phyloP scores from a whole-genome alignment of 2,797 vertebrate species.

The Periophthalmus magnuspinnatus region DNA sequence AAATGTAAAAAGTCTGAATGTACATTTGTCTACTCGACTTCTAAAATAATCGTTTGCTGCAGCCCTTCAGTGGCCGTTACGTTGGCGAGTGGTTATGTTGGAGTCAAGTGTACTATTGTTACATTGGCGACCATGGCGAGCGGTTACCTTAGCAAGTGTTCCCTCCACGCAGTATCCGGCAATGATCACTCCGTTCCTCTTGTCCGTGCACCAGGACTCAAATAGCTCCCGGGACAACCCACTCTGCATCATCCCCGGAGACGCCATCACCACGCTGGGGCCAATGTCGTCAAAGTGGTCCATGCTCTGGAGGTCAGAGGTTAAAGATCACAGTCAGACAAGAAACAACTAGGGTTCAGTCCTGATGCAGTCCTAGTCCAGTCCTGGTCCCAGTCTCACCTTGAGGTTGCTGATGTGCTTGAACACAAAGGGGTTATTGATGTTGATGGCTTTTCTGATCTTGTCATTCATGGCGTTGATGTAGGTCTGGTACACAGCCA shows the following conservation, averaged over 20 bases:
- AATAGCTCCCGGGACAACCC: conserved; percentile 92
- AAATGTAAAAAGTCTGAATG: no score
- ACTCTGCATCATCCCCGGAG: conserved; percentile 96
- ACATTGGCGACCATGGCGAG: no score
- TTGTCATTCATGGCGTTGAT: conserved; percentile 97
- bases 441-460: conserved; percentile 94
- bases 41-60: no score
- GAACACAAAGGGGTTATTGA: conserved; percentile 97
- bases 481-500: conserved; percentile 94
- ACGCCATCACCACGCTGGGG: conserved; percentile 93
- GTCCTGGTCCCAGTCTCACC: conserved; percentile 69
- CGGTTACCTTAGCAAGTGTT: conserved; percentile 88
- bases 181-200: conserved; percentile 93
- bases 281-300: conserved; percentile 96
- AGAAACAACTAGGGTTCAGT: background rate
- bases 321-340: background rate
- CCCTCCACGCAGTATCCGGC: conserved; percentile 93
- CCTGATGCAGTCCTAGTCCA: background rate
- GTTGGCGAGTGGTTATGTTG: no score
- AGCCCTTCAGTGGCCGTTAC: no score
- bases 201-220: conserved; percentile 96
- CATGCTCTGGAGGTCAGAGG: conserved; percentile 83
- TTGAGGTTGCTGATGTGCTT: conserved; percentile 96
- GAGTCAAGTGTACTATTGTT: no score
- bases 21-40: no score